These are phyloP conservation scores for Didymodactylos carnosus DNA, from an alignment of 2,888 invertebrate genomes.

Conservation along the genomic window DNA sequence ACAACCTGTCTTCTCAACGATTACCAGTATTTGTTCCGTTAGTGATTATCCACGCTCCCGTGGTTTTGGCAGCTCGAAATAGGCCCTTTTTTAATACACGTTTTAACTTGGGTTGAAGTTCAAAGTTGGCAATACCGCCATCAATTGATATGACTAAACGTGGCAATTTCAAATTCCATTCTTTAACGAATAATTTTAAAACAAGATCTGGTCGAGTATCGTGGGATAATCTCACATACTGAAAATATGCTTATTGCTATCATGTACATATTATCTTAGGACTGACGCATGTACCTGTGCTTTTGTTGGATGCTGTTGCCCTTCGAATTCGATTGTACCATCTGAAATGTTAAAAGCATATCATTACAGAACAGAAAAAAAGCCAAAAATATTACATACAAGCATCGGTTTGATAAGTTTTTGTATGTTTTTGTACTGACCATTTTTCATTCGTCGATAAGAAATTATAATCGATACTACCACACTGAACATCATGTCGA, in stretches of 20 bases:
- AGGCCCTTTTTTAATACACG: slow-evolving; percentile 80
- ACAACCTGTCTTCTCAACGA: not conserved
- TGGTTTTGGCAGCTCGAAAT: slow-evolving; percentile 84
- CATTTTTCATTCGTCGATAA: not conserved
- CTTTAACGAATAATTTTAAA: slow-evolving; percentile 69
- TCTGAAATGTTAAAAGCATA: no score
- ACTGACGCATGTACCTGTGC: slow-evolving; percentile 47
- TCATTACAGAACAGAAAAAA: no score
- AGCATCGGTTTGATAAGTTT: not conserved
- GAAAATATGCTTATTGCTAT: no score
- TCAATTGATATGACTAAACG: slow-evolving; percentile 90
- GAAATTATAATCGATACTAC: not conserved
- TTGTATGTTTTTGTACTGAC: not conserved
- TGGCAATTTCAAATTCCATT: slow-evolving; percentile 85
- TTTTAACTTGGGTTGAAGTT: slow-evolving; percentile 78
- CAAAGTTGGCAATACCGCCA: slow-evolving; percentile 91
- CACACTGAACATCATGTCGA: not conserved
- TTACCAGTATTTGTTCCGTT: slow-evolving; percentile 40
- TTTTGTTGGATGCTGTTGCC: slow-evolving; percentile 40
- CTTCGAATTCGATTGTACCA: slow-evolving; percentile 91
- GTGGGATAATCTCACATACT: slow-evolving; percentile 82
- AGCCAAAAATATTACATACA: no score
- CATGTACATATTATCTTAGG: no score
- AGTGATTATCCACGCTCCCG: slow-evolving; percentile 94
- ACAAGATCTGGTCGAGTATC: slow-evolving; percentile 82